phyloP scores from a whole-genome alignment of 1,140 invertebrate genomes.

The Micrasema minimum region DNA sequence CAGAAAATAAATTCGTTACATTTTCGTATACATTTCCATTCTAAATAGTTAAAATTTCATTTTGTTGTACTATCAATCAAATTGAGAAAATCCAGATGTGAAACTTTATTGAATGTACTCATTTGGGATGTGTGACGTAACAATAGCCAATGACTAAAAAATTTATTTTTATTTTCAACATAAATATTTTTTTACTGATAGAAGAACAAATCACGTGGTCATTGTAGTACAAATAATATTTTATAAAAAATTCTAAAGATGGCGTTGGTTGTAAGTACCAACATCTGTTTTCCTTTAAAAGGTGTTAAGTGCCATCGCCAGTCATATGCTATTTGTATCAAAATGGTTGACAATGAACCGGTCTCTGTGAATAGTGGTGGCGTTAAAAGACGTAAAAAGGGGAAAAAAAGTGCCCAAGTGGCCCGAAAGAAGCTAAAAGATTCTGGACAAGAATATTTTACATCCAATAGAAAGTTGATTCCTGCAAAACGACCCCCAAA shows the following conservation, averaged over 20 bases:
- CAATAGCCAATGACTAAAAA: too few species aligned
- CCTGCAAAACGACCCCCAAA: not conserved
- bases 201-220: too few species aligned
- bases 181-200: too few species aligned
- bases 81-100: too few species aligned
- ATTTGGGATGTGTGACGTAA: too few species aligned
- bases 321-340: conserved; percentile 7
- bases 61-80: too few species aligned
- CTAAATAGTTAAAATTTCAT: too few species aligned
- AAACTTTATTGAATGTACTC: too few species aligned
- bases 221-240: too few species aligned
- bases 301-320: conserved; percentile 13
- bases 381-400: not conserved
- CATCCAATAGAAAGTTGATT: conserved; percentile 19
- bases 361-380: not conserved
- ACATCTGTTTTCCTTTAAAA: conserved; percentile 9
- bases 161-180: too few species aligned
- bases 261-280: conserved; percentile 17
- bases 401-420: not conserved
- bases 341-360: not conserved
- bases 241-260: conserved; percentile 7
- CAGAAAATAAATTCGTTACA: too few species aligned
- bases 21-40: too few species aligned
- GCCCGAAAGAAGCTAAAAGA: conserved; percentile 7
- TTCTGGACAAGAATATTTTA: conserved; percentile 15